A percentile compares a stretch with the other conserved stretches of the same genome.
phyloP scores from a whole-genome alignment of 2,888 invertebrate genomes.

The Perizoma flavofasciatum region DNA sequence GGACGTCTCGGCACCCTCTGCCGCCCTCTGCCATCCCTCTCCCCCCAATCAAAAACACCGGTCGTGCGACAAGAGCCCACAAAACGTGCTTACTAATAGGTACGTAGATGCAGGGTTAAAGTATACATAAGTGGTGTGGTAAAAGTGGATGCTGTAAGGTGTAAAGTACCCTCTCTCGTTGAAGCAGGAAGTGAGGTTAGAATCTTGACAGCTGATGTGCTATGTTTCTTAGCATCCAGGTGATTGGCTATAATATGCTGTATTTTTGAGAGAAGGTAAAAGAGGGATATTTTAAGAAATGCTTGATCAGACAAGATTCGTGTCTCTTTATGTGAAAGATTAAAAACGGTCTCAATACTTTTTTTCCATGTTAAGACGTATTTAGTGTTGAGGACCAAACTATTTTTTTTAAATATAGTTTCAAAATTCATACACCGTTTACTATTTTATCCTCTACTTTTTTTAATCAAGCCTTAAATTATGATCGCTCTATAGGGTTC shows the following conservation, averaged over 20 bases:
- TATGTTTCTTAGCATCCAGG: conserved; percentile 21
- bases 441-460: no score
- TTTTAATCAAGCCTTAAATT: no score
- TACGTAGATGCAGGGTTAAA: conserved; percentile 30
- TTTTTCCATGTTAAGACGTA: not conserved
- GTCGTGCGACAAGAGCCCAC: conserved; percentile 56
- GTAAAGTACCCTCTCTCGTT: conserved; percentile 8
- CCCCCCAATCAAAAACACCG: conserved; percentile 45
- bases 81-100: conserved; percentile 42
- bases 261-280: no score
- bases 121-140: conserved; percentile 27
- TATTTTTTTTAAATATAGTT: no score
- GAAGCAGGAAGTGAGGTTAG: conserved; percentile 29
- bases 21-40: conserved; percentile 42
- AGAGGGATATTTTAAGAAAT: no score
- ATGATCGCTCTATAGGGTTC: no score
- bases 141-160: conserved; percentile 20
- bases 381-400: not conserved
- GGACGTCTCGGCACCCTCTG: conserved; percentile 53
- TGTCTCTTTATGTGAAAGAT: no score
- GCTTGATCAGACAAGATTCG: no score
- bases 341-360: no score
- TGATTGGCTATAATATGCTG: conserved; percentile 7
- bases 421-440: no score
- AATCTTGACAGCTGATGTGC: conserved; percentile 35